Conservation (phyloP, 2,888 invertebrate species). For the Hanleya hanleyi region DNA sequence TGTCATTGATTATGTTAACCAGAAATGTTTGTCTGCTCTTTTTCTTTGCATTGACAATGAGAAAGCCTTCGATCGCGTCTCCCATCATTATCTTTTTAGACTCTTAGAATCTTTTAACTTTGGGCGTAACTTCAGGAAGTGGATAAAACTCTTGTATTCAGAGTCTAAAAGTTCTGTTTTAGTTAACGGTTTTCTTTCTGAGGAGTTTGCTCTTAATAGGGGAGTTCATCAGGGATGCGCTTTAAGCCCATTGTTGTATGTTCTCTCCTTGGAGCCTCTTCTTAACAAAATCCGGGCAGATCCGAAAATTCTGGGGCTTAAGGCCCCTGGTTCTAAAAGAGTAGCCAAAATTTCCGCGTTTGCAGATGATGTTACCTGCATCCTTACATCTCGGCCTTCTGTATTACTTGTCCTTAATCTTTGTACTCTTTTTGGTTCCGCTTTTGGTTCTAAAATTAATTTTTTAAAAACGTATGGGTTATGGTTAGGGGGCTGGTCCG, state of each 20-base stretch:
- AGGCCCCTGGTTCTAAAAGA: conserved; percentile 13
- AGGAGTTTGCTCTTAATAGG: neutral
- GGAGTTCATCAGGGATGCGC: neutral
- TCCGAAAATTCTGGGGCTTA: conserved; percentile 20
- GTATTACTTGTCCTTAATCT: neutral
- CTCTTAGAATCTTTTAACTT: conserved; percentile 38
- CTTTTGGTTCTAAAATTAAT: conserved; percentile 34
- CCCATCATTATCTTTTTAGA: conserved; percentile 38
- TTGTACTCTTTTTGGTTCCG: conserved; percentile 9
- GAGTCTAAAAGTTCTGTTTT: neutral
- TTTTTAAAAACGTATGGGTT: conserved; percentile 33
- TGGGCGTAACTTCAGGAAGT: conserved; percentile 33
- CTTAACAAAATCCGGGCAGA: neutral
- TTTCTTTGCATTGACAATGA: conserved; percentile 45
- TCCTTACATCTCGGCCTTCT: conserved; percentile 3
- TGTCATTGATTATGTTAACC: conserved; percentile 36
- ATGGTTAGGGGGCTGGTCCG: conserved; percentile 36
- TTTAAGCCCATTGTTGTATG: neutral
- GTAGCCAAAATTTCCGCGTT: conserved; percentile 15
- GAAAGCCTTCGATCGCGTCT: conserved; percentile 47
- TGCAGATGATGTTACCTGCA: conserved; percentile 21
- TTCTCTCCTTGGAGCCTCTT: neutral
- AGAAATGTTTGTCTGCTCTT: conserved; percentile 30
- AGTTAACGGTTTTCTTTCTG: neutral
- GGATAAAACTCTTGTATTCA: conserved; percentile 26